Evolutionary conservation across 2,888 invertebrate genomes (phyloP).

Genomic region (Thymelicus acteon): DNA sequence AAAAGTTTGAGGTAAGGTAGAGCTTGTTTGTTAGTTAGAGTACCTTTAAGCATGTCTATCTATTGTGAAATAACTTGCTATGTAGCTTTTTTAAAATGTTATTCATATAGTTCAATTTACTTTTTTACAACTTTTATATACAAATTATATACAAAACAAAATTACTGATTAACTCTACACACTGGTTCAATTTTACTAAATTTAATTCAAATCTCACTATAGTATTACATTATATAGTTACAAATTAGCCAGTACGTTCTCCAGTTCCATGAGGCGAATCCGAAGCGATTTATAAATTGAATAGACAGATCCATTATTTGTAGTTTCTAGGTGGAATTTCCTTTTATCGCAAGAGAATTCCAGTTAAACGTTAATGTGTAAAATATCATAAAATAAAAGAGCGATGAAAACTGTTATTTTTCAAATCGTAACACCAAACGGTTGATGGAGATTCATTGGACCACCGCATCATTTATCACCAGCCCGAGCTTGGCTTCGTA

Average conservation of each 20-base stretch:
- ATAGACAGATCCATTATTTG: conserved; percentile 30
- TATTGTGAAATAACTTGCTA: no score
- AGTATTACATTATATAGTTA: neutral
- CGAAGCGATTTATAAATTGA: conserved; percentile 28
- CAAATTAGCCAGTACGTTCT: neutral
- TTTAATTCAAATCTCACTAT: no score
- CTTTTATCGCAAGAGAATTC: conserved; percentile 22
- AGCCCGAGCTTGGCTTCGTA: conserved; percentile 68
- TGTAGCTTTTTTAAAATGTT: no score
- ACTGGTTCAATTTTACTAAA: no score
- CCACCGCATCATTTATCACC: conserved; percentile 76
- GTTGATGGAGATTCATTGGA: conserved; percentile 79
- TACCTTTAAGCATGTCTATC: no score
- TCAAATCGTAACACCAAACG: conserved; percentile 66
- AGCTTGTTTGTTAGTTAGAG: no score
- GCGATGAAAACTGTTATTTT: conserved; percentile 64
- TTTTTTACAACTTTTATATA: no score
- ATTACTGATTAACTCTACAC: no score
- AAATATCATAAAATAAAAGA: conserved; percentile 49
- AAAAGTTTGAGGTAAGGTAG: no score
- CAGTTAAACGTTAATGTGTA: conserved; percentile 27
- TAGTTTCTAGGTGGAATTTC: conserved; percentile 16
- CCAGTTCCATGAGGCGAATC: neutral
- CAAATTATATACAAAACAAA: no score
- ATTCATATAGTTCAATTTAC: no score